Evolutionary conservation across 2,888 invertebrate species (phyloP), one percentile per base, ranked within the genome.

Genomic region (Cephus nigrinus): DNA sequence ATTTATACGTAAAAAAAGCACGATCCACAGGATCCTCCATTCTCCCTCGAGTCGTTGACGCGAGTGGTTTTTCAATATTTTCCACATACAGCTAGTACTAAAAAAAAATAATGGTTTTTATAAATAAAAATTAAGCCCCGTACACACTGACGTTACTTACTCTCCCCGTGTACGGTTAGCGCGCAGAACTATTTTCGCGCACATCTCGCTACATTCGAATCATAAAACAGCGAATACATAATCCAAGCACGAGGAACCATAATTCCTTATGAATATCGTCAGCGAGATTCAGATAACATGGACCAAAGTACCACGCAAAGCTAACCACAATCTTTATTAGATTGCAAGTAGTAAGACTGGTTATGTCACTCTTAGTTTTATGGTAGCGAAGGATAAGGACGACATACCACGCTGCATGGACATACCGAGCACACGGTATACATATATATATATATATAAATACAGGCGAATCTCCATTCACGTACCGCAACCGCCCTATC

Each of bases 321-420:
- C 76, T 69, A 35, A 33, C 69, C 76, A 35, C 69, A 68, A 23
- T 74, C 76, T 80, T 78, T 81, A 77, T 77, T 74, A 79, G 81
- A 76, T 82, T 77, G 73, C 72, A 32, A 72, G 78, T 74, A 78
- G 82, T 78, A 81, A 80, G 80, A 82, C 81, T 83, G 83, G 79
- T 81, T 79, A 80, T 80, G 82, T 79, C 80, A 83, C 81, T 78
- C 77, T 81, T 80, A 79, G 76, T 84, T 84, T 83, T 84, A 84
- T 79, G 81, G 80, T 77, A 75, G 73, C 78, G 78, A 77, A 81
- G 79, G 81, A 82, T 79, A 81, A 80, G 81, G 79, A 78, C 30
- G 69, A 12, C 30, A 5, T 40, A 40, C 40, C 40, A 15, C 15
- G 40, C 15, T 40, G 15, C 40, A 15, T 15, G 0, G 40, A 40